Evolutionary conservation across 1,140 invertebrate species (phyloP), one percentile per base, ranked within the genome.

Genomic region (Eurosta solidaginis): DNA sequence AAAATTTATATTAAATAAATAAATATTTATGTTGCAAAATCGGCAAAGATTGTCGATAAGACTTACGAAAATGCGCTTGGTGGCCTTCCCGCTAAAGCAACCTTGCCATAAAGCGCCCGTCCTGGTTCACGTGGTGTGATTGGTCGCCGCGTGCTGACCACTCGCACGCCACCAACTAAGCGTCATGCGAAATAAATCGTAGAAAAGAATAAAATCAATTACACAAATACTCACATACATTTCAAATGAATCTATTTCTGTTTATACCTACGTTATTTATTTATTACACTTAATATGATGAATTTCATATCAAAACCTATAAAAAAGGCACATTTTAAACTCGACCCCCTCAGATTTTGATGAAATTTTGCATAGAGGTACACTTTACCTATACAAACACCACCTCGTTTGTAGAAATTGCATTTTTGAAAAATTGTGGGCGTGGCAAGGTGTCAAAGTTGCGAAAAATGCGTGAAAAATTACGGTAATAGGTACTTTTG

Each of bases 71-170:
- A 94, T 17, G 93, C 91, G 88, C 93, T 95, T 1, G 94, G 93
- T 22, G 95, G 94, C 78, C 95, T 87, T 75, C 92, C 91, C 27
- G 90, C 88, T 80, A 89, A 82, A 68, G 88, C 84, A 40, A 89
- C 88, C 78, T 90, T 90, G 59, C 93, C 93, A 88, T 94, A 93
- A 10, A 95, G 88, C 3, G 92, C 91, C 63, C 94, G 89, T 77
- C 94, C 92, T 36, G 93, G 91, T 76, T 95, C 94, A 29, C 92
- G 89, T 7, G 94, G 94, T 10, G 95, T 96, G 82, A 94, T 95
- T 3, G 95, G 95, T 36, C 95, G 89, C 78, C 93, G 91, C 0
- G 94, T 95, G 82, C 92, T 91, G 47, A 94, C 89, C 73, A 92
- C 84, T 2, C 90, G 89, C 12, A 91, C 85, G 10, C 86, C 87